Percentiles rank a stretch among this genome's conserved stretches.
Conservation (phyloP, 2,113 vertebrate genomes). For the Sitta europaea region DNA sequence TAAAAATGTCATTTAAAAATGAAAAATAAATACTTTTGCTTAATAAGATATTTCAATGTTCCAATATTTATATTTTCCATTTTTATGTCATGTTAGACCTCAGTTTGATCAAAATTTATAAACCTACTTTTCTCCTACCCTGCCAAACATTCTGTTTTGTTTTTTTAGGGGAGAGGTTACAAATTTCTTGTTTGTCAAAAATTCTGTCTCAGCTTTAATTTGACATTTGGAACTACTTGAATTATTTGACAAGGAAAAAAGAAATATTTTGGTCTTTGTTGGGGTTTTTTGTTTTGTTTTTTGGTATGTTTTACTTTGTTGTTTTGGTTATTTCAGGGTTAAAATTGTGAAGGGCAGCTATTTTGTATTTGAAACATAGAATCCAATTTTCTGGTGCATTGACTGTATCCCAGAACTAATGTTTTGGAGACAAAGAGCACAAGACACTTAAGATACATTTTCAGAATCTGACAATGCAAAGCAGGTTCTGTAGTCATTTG, state of each 20-base stretch:
- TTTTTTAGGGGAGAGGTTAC: accelerated
- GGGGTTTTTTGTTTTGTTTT: not conserved
- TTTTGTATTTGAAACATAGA: not conserved
- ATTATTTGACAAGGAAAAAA: not conserved
- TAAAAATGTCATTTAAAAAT: not conserved
- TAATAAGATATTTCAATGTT: not conserved
- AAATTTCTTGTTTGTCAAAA: not conserved
- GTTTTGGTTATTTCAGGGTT: not conserved
- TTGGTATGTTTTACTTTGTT: not conserved
- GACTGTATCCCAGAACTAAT: not conserved
- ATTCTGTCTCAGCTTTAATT: not conserved
- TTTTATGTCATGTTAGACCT: not conserved
- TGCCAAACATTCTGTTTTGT: not conserved
- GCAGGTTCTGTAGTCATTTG: not conserved
- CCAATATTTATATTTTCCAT: not conserved
- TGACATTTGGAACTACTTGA: not conserved
- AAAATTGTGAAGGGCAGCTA: not conserved
- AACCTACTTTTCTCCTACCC: not conserved
- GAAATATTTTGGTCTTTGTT: not conserved
- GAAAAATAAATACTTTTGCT: not conserved
- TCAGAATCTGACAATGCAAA: not conserved
- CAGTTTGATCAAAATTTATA: not conserved
- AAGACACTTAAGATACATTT: not conserved
- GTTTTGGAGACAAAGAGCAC: not conserved
- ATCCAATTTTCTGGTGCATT: not conserved